Evolutionary conservation across 2,888 invertebrate species (phyloP).

Genomic region (Hypena proboscidalis): DNA sequence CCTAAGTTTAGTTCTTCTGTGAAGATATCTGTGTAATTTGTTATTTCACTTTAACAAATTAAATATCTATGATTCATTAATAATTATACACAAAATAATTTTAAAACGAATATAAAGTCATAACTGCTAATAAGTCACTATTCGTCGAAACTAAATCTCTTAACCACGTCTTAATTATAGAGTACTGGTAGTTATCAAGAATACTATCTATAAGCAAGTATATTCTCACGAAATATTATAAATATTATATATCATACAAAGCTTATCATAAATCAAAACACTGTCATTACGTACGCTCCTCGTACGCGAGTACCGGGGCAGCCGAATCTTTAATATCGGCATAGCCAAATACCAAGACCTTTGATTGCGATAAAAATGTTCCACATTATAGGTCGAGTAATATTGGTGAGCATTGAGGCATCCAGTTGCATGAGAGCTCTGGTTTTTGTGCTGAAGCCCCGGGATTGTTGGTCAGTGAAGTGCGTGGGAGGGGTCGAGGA

Average conservation of each 20-base stretch:
- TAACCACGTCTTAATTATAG: conserved; percentile 22
- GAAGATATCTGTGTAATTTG: too few species aligned
- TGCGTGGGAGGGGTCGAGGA: conserved; percentile 40
- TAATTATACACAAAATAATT: too few species aligned
- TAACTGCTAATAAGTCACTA: too few species aligned
- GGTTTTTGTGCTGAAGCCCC: conserved; percentile 42
- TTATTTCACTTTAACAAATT: too few species aligned
- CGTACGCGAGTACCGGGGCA: conserved; percentile 53
- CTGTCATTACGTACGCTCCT: conserved; percentile 54
- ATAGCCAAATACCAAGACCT: conserved; percentile 57
- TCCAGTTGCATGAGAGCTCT: conserved; percentile 57
- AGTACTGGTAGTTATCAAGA: conserved; percentile 7
- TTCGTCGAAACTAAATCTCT: too few species aligned
- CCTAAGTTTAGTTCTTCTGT: too few species aligned
- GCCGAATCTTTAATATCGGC: conserved; percentile 56
- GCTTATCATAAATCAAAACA: conserved; percentile 64
- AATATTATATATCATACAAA: conserved; percentile 46
- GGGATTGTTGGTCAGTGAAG: conserved; percentile 43
- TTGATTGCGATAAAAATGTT: conserved; percentile 49
- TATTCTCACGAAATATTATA: conserved; percentile 26
- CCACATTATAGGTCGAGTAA: conserved; percentile 54
- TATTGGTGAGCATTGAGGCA: conserved; percentile 51
- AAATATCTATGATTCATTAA: too few species aligned
- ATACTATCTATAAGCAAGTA: conserved; percentile 14
- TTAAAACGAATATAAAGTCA: too few species aligned